Evolutionary conservation across 2,797 vertebrate species (phyloP).

Genomic region (Acanthopagrus latus): DNA sequence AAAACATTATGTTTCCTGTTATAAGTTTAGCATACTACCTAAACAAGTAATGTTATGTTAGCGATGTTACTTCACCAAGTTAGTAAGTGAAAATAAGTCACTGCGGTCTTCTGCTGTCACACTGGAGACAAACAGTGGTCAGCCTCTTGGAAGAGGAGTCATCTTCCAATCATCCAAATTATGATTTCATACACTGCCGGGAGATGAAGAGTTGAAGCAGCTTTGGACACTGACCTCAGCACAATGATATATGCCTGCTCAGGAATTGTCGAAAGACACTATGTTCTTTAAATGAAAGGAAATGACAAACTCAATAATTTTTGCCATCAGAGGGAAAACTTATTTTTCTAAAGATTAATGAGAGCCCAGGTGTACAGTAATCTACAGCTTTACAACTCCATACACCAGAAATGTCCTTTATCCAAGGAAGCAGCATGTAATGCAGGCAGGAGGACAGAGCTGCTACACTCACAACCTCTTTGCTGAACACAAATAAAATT

Average conservation of each 20-base stretch:
- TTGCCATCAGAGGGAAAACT: background rate
- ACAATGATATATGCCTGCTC: background rate
- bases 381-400: conserved; percentile 9
- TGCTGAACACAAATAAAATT: conserved; percentile 16
- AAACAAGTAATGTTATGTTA: no score
- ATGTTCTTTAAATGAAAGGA: background rate
- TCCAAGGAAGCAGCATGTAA: background rate
- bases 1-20: no score
- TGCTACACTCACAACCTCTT: background rate
- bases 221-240: conserved; percentile 5
- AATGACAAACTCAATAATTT: conserved; percentile 17
- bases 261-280: background rate
- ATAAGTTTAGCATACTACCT: no score
- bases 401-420: conserved; percentile 10
- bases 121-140: no score
- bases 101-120: no score
- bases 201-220: background rate
- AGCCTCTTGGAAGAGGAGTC: background rate
- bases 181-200: background rate
- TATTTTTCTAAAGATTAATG: conserved; percentile 14
- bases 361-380: conserved; percentile 15
- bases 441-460: background rate
- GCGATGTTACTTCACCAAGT: no score
- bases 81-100: no score
- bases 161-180: background rate